Evolutionary conservation across 1,140 invertebrate genomes (phyloP).

Genomic region (Bombyx mori): DNA sequence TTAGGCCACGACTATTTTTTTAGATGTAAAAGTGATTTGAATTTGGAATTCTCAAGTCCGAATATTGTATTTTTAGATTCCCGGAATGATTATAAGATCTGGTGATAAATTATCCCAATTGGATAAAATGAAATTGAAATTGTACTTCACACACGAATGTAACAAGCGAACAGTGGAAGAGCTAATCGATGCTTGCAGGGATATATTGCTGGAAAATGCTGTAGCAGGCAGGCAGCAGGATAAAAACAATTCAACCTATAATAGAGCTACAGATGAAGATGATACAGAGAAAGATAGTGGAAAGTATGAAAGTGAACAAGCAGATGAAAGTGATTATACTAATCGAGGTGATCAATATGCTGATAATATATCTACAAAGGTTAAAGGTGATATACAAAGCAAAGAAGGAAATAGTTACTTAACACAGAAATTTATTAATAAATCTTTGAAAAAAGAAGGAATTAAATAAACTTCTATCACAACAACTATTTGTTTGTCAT

Average conservation of each 20-base stretch:
- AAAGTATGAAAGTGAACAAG: constrained; percentile 1
- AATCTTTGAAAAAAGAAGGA: too few relatives aligned
- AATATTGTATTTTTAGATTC: constrained; percentile 21
- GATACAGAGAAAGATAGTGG: constrained; percentile 7
- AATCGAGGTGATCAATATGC: too few relatives aligned
- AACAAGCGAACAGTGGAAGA: constrained; percentile 38
- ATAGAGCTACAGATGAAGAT: not conserved
- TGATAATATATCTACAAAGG: too few relatives aligned
- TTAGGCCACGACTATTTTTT: too few relatives aligned
- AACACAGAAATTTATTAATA: too few relatives aligned
- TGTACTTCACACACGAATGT: constrained; percentile 40
- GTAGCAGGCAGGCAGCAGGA: not conserved
- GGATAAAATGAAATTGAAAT: constrained; percentile 37
- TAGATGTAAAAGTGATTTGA: too few relatives aligned
- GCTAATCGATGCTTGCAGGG: constrained; percentile 34
- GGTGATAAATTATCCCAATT: constrained; percentile 36
- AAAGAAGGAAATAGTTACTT: too few relatives aligned
- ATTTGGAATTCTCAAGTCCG: too few relatives aligned
- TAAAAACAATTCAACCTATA: not conserved
- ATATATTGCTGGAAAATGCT: constrained; percentile 12
- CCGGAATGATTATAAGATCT: constrained; percentile 35
- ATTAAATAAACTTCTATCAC: too few relatives aligned
- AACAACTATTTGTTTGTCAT: too few relatives aligned
- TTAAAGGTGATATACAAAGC: too few relatives aligned
- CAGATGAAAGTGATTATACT: too few relatives aligned